Conservation (phyloP, 2,888 invertebrate genomes). For the Andrena trimmerana region DNA sequence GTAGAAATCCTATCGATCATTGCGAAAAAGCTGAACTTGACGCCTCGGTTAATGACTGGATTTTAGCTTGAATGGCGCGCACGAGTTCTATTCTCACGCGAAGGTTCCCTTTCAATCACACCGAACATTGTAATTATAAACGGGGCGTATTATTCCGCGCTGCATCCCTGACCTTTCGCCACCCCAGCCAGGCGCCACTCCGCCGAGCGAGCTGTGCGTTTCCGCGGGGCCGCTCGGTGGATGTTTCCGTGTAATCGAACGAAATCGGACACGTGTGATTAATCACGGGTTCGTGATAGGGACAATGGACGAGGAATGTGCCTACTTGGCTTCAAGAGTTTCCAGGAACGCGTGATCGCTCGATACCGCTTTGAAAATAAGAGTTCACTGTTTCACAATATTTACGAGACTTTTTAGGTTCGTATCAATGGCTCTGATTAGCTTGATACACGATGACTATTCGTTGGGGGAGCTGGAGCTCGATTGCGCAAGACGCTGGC, state of each 20-base stretch:
- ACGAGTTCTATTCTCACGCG: constrained; percentile 38
- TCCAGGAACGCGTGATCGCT: constrained; percentile 17
- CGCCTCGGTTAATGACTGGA: not conserved
- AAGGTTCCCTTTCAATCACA: constrained; percentile 4
- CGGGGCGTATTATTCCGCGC: constrained; percentile 33
- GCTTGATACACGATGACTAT: not conserved
- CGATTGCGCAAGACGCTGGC: not conserved
- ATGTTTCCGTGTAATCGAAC: constrained; percentile 49
- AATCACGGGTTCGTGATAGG: constrained; percentile 27
- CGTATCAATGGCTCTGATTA: constrained; percentile 26
- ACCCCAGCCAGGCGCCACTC: constrained; percentile 29
- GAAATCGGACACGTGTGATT: constrained; percentile 20
- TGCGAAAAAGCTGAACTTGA: not conserved
- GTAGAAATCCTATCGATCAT: not conserved
- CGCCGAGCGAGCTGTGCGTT: constrained; percentile 26
- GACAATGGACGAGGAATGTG: not conserved
- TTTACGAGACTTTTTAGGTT: constrained; percentile 6
- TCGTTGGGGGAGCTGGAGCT: not conserved
- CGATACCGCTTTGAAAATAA: not conserved
- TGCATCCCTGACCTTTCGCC: constrained; percentile 69
- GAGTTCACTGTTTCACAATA: constrained; percentile 18
- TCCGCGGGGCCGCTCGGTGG: constrained; percentile 50
- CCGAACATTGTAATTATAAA: constrained; percentile 53
- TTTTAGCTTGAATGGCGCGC: not conserved
- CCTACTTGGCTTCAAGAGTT: constrained; percentile 8